These are phyloP conservation scores for Ancistrus triradiatus DNA, from an alignment of 2,113 vertebrate species.

Conservation along the genomic window DNA sequence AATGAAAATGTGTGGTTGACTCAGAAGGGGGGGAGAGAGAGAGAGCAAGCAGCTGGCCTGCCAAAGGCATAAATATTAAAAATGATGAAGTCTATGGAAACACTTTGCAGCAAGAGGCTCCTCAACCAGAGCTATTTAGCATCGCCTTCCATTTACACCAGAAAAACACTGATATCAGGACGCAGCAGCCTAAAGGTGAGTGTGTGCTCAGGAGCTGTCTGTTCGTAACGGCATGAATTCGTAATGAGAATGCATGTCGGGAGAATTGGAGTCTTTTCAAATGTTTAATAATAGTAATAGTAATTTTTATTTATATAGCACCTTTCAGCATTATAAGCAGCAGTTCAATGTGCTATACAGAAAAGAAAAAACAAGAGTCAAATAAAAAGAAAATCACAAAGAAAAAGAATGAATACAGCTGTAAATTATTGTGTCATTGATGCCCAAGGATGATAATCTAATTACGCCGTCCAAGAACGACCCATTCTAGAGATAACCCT, in stretches of 20 bases:
- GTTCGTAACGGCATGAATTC: not conserved
- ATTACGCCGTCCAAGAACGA: too few relatives aligned
- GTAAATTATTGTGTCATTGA: too few relatives aligned
- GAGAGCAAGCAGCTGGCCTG: conserved; percentile 28
- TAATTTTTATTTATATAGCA: too few relatives aligned
- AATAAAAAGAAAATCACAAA: too few relatives aligned
- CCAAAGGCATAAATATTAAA: conserved; percentile 46
- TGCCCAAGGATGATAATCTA: too few relatives aligned
- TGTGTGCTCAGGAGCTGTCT: not conserved
- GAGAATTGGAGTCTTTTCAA: not conserved
- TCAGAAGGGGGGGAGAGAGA: conserved; percentile 33
- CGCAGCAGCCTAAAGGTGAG: conserved; percentile 30
- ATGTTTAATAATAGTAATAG: too few relatives aligned
- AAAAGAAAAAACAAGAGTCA: too few relatives aligned
- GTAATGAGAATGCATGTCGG: not conserved
- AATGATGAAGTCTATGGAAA: conserved; percentile 42
- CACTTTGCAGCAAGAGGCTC: conserved; percentile 31
- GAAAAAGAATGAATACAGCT: too few relatives aligned
- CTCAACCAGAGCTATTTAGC: conserved; percentile 39
- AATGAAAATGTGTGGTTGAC: conserved; percentile 31
- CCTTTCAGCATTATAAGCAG: too few relatives aligned
- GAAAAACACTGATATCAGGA: conserved; percentile 41
- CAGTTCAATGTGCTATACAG: too few relatives aligned
- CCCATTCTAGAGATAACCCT: too few relatives aligned
- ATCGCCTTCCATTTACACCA: conserved; percentile 32